A percentile compares a stretch with the other conserved stretches of the same genome.
phyloP scores from a whole-genome alignment of 2,888 invertebrate genomes.

The Ganaspis brasiliensis region DNA sequence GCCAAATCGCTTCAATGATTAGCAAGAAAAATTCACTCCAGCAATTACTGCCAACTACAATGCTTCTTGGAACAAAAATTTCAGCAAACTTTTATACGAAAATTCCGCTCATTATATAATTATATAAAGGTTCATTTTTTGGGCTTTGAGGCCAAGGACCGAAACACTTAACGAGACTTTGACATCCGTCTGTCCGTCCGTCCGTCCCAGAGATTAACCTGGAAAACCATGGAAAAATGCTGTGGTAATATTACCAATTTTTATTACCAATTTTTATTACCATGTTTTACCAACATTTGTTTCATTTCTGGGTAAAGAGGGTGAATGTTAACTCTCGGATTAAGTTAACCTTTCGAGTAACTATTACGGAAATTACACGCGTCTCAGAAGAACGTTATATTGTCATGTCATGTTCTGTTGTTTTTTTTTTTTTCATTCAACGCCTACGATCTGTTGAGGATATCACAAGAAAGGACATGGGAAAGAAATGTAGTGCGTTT shows the following conservation, averaged over 20 bases:
- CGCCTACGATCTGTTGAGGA: slow-evolving; percentile 16
- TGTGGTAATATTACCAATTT: too few species aligned
- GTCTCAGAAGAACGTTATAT: not conserved
- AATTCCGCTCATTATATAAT: not conserved
- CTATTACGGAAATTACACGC: slow-evolving; percentile 20
- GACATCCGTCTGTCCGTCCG: too few species aligned
- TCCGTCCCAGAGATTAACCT: too few species aligned
- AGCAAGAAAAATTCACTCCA: not conserved
- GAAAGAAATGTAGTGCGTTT: slow-evolving; percentile 15
- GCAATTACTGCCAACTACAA: not conserved
- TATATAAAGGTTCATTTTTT: not conserved
- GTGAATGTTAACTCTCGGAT: not conserved
- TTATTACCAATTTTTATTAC: not conserved
- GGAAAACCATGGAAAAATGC: too few species aligned
- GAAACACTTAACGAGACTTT: too few species aligned
- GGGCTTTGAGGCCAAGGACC: too few species aligned
- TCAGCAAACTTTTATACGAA: slow-evolving; percentile 10
- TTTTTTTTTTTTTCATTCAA: not conserved
- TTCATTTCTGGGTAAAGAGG: slow-evolving; percentile 3
- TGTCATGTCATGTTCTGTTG: not conserved
- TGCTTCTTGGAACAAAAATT: slow-evolving; percentile 29
- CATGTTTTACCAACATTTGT: too few species aligned
- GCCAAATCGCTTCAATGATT: slow-evolving; percentile 23
- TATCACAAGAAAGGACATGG: slow-evolving; percentile 21
- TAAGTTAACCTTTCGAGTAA: slow-evolving; percentile 11